Conservation (phyloP, 2,113 vertebrate species). For the Noturus placidus region DNA sequence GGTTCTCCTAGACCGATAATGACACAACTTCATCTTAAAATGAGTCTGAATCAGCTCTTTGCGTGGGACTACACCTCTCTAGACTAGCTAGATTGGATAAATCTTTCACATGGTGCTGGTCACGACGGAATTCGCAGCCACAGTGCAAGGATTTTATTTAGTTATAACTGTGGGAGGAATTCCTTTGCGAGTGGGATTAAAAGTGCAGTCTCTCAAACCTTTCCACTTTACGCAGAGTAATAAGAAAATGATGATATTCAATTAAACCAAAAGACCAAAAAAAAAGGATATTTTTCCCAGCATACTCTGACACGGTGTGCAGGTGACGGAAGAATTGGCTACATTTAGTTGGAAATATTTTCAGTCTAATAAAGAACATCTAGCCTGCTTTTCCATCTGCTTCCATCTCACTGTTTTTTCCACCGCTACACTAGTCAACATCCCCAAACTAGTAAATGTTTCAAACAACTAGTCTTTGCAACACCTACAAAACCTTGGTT, state of each 20-base stretch:
- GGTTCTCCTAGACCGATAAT: background rate
- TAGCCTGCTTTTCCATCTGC: background rate
- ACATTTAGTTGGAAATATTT: background rate
- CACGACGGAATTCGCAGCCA: background rate
- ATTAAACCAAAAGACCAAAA: background rate
- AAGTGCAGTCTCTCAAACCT: background rate
- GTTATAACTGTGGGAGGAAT: background rate
- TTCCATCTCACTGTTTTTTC: background rate
- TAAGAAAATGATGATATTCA: conserved; percentile 6
- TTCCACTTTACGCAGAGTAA: background rate
- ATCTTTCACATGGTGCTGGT: background rate
- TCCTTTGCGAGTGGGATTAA: background rate
- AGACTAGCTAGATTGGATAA: background rate
- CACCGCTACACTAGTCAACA: background rate
- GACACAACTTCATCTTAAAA: background rate
- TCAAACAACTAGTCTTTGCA: background rate
- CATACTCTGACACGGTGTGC: background rate
- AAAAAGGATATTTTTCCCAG: background rate
- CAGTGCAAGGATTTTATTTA: background rate
- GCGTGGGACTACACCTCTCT: background rate
- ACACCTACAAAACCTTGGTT: background rate
- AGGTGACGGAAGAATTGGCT: background rate
- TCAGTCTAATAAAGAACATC: background rate
- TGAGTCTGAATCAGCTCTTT: background rate
- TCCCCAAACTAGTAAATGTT: background rate